Conservation (phyloP, 1,140 invertebrate species). For the Drosophila miranda region DNA sequence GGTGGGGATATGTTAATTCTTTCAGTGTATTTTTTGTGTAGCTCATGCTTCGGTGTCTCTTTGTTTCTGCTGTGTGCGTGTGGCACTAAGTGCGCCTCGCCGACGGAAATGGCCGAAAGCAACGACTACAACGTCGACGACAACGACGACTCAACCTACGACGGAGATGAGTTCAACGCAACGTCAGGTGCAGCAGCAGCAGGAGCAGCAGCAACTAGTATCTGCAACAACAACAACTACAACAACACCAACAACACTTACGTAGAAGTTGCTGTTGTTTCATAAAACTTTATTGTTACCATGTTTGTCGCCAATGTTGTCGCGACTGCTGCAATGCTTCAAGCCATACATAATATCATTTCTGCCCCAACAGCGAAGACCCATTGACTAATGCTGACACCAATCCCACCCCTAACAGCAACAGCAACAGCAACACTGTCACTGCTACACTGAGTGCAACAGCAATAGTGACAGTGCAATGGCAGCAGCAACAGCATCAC, state of each 20-base stretch:
- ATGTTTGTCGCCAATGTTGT: conserved; percentile 36
- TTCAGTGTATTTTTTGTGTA: conserved; percentile 20
- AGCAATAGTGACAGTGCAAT: neutral
- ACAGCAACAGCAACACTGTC: conserved; percentile 19
- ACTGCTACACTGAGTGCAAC: conserved; percentile 1
- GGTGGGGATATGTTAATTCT: neutral
- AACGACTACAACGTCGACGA: conserved; percentile 18
- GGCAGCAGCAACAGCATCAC: conserved; percentile 19
- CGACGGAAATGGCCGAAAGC: conserved; percentile 71
- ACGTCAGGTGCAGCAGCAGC: conserved; percentile 65
- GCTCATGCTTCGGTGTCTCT: too few species aligned
- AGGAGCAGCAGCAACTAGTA: conserved; percentile 14
- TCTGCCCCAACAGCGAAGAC: conserved; percentile 22
- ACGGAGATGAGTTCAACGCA: conserved; percentile 68
- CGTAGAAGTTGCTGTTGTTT: conserved; percentile 57
- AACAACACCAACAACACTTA: conserved; percentile 24
- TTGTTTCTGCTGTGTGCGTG: conserved; percentile 35
- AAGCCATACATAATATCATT: conserved; percentile 67
- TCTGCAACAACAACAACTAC: conserved; percentile 10
- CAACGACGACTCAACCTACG: conserved; percentile 13
- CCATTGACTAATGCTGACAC: conserved; percentile 52
- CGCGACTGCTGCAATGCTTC: conserved; percentile 35
- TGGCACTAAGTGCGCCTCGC: conserved; percentile 61
- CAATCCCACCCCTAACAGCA: neutral
- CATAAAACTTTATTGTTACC: conserved; percentile 74